Evolutionary conservation across 2,797 vertebrate genomes (phyloP).

Genomic region (Phataginus tricuspis): DNA sequence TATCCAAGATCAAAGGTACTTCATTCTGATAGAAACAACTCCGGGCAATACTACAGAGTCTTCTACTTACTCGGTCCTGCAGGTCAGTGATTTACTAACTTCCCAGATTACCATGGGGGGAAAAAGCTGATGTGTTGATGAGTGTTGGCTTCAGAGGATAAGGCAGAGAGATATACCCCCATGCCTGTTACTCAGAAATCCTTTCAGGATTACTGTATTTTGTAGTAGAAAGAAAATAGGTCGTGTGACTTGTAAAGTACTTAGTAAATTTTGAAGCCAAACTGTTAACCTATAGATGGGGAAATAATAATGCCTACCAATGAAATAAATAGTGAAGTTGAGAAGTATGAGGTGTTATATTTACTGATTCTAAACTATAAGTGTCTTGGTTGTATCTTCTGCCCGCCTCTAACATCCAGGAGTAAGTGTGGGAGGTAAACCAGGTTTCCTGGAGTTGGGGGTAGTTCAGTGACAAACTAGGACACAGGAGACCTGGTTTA

Average conservation of each 20-base stretch:
- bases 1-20: neutral
- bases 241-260: neutral
- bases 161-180: neutral
- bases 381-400: neutral
- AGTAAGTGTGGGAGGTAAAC: neutral
- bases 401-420: no score
- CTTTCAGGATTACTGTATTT: neutral
- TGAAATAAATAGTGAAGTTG: neutral
- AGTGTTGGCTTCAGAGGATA: neutral
- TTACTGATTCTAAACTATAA: neutral
- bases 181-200: neutral
- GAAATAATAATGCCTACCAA: neutral
- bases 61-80: neutral
- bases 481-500: neutral
- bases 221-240: neutral
- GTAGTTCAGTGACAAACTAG: neutral
- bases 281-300: neutral
- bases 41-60: neutral
- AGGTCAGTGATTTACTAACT: constrained; percentile 18
- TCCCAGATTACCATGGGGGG: neutral
- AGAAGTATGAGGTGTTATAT: neutral
- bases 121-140: neutral
- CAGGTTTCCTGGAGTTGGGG: neutral
- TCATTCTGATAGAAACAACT: neutral
- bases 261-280: neutral